These are phyloP conservation scores for Stictonetta naevosa DNA, from an alignment of 2,113 vertebrate species.

Conservation along the genomic window DNA sequence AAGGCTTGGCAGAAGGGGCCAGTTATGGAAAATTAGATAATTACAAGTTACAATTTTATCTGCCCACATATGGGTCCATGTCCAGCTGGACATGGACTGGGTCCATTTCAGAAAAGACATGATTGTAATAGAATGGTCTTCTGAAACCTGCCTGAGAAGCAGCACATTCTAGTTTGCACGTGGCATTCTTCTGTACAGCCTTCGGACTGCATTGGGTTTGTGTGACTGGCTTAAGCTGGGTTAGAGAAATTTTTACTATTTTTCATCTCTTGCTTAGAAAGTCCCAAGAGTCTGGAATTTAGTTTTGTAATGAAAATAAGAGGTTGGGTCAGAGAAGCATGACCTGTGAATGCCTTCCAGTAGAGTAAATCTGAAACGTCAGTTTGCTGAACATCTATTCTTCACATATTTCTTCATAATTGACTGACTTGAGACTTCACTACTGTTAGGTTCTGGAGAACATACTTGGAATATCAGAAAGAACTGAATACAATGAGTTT, in stretches of 20 bases:
- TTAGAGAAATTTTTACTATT: background rate
- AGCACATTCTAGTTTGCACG: background rate
- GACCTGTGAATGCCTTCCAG: background rate
- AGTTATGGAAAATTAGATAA: background rate
- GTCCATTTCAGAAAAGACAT: background rate
- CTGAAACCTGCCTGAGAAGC: background rate
- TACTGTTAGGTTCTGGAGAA: background rate
- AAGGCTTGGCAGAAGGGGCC: background rate
- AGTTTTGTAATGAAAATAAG: background rate
- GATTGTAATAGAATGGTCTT: background rate
- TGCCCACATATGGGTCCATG: background rate
- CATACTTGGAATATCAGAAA: background rate
- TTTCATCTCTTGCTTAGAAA: background rate
- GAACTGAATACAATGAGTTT: background rate
- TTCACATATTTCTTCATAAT: background rate
- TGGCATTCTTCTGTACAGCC: background rate
- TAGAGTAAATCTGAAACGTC: background rate
- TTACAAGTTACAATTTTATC: background rate
- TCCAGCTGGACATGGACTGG: background rate
- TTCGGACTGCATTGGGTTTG: background rate
- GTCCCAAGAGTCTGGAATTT: background rate
- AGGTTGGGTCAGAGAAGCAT: background rate
- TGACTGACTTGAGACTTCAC: background rate
- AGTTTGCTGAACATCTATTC: background rate
- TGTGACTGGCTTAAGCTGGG: background rate